These are phyloP conservation scores for Stenoptilia bipunctidactyla DNA, from an alignment of 2,888 invertebrate species.

Conservation along the genomic window DNA sequence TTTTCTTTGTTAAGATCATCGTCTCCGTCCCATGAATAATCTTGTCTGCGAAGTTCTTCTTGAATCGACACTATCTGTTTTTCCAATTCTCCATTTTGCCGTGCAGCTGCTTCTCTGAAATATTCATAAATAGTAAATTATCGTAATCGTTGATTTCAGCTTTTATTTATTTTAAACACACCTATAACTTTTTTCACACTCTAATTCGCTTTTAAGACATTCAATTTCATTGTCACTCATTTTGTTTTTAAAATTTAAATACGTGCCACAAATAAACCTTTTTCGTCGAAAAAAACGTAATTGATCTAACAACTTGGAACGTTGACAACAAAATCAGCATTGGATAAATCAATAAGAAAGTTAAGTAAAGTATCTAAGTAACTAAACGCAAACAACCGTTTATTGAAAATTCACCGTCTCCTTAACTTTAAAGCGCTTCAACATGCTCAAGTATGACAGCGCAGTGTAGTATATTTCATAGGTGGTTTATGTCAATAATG, in stretches of 20 bases:
- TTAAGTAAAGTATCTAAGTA: constrained; percentile 1
- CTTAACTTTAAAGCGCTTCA: background rate
- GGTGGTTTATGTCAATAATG: too few species aligned
- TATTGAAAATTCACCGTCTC: too few species aligned
- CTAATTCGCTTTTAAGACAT: constrained; percentile 51
- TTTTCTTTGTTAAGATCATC: constrained; percentile 47
- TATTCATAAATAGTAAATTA: background rate
- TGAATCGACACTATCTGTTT: constrained; percentile 54
- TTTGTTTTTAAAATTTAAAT: constrained; percentile 14
- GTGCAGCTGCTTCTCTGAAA: constrained; percentile 51
- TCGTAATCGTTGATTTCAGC: too few species aligned
- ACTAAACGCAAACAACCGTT: constrained; percentile 3
- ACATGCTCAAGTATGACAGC: too few species aligned
- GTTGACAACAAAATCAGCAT: constrained; percentile 15
- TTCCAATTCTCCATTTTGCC: constrained; percentile 60
- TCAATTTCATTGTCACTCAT: constrained; percentile 63
- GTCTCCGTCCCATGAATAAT: constrained; percentile 55
- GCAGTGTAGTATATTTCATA: too few species aligned
- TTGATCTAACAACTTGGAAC: constrained; percentile 18
- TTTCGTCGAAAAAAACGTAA: constrained; percentile 7
- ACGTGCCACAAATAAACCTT: background rate
- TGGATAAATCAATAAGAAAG: background rate
- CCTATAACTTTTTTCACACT: constrained; percentile 61
- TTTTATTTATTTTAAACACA: constrained; percentile 14
- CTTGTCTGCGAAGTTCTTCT: constrained; percentile 49